A percentile compares a stretch with the other conserved stretches of the same genome.
phyloP scores from a whole-genome alignment of 2,888 invertebrate species.

The Pyrocoelia pectoralis region DNA sequence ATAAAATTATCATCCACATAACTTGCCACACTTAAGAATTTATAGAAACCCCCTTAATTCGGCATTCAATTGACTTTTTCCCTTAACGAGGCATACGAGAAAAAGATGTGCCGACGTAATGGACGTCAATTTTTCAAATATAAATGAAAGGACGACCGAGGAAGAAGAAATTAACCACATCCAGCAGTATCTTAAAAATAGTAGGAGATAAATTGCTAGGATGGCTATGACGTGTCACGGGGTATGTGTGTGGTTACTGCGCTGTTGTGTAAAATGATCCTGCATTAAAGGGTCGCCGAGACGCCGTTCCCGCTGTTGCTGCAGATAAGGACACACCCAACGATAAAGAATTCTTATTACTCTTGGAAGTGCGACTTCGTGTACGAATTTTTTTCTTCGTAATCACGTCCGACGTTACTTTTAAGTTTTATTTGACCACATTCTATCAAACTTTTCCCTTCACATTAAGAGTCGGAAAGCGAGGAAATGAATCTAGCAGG shows the following conservation, averaged over 20 bases:
- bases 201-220: slow-evolving; percentile 13
- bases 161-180: slow-evolving; percentile 13
- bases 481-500: background rate
- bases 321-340: slow-evolving; percentile 31
- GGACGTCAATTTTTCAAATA: background rate
- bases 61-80: background rate
- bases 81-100: background rate
- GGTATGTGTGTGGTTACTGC: slow-evolving; percentile 22
- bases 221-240: slow-evolving; percentile 7
- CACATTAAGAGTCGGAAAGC: slow-evolving; percentile 12
- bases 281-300: slow-evolving; percentile 22
- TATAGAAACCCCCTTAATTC: background rate
- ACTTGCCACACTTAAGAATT: background rate
- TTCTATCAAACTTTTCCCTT: slow-evolving; percentile 12
- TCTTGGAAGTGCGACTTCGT: slow-evolving; percentile 26
- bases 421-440: slow-evolving; percentile 30
- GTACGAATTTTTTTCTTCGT: slow-evolving; percentile 17
- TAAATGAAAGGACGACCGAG: background rate
- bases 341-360: slow-evolving; percentile 31
- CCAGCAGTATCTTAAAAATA: slow-evolving; percentile 19
- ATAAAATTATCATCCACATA: slow-evolving; percentile 25
- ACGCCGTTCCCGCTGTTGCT: slow-evolving; percentile 19
- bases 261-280: slow-evolving; percentile 24
- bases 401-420: slow-evolving; percentile 27
- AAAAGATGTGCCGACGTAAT: slow-evolving; percentile 2